Evolutionary conservation across 2,113 vertebrate species (phyloP), one percentile per base, ranked within the genome.

Genomic region (Chrysochloris asiatica): DNA sequence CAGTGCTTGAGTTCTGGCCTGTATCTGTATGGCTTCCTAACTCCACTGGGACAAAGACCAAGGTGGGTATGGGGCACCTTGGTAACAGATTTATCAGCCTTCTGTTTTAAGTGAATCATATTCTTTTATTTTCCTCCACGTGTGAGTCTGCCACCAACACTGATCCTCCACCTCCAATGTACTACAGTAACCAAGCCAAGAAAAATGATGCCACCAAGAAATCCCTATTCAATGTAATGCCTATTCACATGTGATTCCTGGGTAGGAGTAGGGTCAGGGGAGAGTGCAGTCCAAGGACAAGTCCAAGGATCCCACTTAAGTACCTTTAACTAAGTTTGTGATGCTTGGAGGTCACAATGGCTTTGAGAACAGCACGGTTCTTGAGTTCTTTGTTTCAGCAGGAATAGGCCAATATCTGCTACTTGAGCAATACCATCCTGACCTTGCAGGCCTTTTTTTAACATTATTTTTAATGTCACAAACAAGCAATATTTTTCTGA

Each of bases 1-100:
- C 97, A 95, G 96, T 0, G 96, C 97, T 1, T 96, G 97, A 2
- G 97, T 97, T 56, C 97, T 94, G 30, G n/a, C n/a, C n/a, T n/a
- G 52, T 73, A 72, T 17, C 52, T 48, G 21, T 92, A 81, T 4
- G 41, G 69, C 78, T 94, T 92, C 85, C 88, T 93, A 30, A 86
- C 26, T 17, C 83, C 11, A 8, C 52, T 47, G 7, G 79, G 93
- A 59, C 36, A 12, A 89, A 96, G 24, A 93, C 81, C 81, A 95
- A 65, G 43, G 81, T 86, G 72, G 33, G 72, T 86, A n/a, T 65
- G 59, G 17, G 63, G 85, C 45, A 56, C 88, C 36, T 88, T 83
- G 4, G 56, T 73, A 36, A 90, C 85, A 45, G 95, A n/a, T 30
- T 92, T 83, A 6, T 90, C 87, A 6, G 91, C 33, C 3, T 81